Percentiles rank a stretch among this genome's conserved stretches.
phyloP scores from a whole-genome alignment of 2,888 invertebrate species.

The Lapara coniferarum region DNA sequence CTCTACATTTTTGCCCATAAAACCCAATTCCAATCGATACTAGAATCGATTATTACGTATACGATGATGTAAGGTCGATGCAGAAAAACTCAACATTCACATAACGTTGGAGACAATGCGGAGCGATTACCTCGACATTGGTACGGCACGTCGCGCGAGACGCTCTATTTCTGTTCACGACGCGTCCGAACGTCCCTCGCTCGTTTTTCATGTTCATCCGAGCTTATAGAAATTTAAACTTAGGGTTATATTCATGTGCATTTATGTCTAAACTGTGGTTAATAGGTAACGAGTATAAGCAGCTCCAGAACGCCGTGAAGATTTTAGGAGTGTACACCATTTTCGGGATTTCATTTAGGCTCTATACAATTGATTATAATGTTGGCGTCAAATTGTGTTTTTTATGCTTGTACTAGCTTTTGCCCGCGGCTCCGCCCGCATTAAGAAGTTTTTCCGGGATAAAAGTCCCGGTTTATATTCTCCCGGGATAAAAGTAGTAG shows the following conservation, averaged over 20 bases:
- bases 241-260: background rate
- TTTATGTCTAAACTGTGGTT: background rate
- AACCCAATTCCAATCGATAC: no score
- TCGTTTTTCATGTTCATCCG: slow-evolving; percentile 38
- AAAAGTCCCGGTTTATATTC: no score
- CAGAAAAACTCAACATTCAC: slow-evolving; percentile 25
- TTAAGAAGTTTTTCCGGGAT: no score
- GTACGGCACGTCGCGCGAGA: slow-evolving; percentile 33
- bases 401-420: no score
- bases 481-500: no score
- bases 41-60: slow-evolving; percentile 1
- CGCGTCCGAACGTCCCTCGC: slow-evolving; percentile 27
- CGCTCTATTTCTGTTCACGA: slow-evolving; percentile 40
- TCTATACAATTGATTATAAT: no score
- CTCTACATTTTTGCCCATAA: no score
- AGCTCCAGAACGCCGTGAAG: no score
- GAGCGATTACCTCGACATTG: slow-evolving; percentile 45
- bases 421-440: no score
- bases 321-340: no score
- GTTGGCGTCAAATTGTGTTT: no score
- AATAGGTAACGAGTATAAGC: background rate
- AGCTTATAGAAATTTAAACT: slow-evolving; percentile 28
- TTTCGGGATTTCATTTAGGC: no score
- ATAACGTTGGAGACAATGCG: slow-evolving; percentile 21
- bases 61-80: slow-evolving; percentile 36